These are phyloP conservation scores for Lochmaea capreae DNA, from an alignment of 2,888 invertebrate genomes.

Conservation along the genomic window DNA sequence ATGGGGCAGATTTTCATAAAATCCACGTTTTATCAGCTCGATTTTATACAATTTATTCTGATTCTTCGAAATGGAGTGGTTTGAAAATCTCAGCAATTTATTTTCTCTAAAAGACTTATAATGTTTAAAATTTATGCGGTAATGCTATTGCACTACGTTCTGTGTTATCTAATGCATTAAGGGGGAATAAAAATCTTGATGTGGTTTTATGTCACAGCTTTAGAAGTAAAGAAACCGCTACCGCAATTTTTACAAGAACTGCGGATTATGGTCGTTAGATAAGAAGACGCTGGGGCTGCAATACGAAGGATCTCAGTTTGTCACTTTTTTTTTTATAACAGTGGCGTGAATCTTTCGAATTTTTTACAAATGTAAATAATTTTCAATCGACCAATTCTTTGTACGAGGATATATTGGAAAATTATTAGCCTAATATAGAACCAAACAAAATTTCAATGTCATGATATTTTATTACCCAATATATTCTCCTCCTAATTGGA, in stretches of 20 bases:
- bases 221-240: conserved; percentile 12
- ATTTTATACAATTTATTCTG: too few relatives aligned
- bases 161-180: conserved; percentile 9
- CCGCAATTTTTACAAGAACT: conserved; percentile 3
- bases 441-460: too few relatives aligned
- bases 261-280: conserved; percentile 16
- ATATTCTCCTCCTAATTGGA: too few relatives aligned
- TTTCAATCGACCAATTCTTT: too few relatives aligned
- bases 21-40: too few relatives aligned
- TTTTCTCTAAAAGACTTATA: background rate
- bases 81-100: background rate
- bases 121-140: background rate
- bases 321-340: background rate
- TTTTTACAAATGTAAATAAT: too few relatives aligned
- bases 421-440: too few relatives aligned
- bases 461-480: too few relatives aligned
- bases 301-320: background rate
- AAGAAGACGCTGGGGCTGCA: conserved; percentile 7
- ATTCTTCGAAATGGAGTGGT: background rate
- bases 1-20: too few relatives aligned
- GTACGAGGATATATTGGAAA: too few relatives aligned
- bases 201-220: conserved; percentile 1
- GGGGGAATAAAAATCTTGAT: conserved; percentile 6
- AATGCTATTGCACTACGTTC: background rate
- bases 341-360: background rate